phyloP scores from a whole-genome alignment of 2,113 vertebrate genomes.

The Cyanoramphus novaezelandiae region DNA sequence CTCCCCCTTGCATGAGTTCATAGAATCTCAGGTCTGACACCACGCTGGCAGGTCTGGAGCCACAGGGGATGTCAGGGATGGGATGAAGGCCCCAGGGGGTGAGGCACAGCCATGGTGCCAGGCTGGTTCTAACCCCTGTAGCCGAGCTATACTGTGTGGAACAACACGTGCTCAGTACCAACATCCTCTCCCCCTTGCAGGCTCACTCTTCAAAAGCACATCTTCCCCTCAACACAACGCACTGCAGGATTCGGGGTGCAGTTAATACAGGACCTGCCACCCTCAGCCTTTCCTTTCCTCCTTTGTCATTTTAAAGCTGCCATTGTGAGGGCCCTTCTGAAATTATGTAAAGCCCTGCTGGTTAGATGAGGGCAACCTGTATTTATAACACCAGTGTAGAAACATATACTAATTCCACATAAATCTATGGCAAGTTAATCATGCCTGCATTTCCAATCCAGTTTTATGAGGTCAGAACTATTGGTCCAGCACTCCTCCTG shows the following conservation, averaged over 20 bases:
- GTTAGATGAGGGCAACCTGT: slow-evolving; percentile 28
- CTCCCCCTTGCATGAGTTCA: not conserved
- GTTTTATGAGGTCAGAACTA: slow-evolving; percentile 63
- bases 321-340: slow-evolving; percentile 63
- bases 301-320: slow-evolving; percentile 80
- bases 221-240: not conserved
- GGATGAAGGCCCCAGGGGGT: no score
- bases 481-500: not conserved
- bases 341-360: slow-evolving; percentile 32
- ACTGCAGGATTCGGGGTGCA: not conserved
- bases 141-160: accelerated
- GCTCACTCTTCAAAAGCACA: not conserved
- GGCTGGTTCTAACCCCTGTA: not conserved
- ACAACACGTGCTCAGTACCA: accelerated
- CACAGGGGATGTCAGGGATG: accelerated
- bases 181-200: not conserved
- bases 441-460: slow-evolving; percentile 70
- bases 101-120: not conserved
- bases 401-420: slow-evolving; percentile 79
- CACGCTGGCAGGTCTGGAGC: not conserved
- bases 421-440: slow-evolving; percentile 82
- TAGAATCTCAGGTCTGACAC: not conserved
- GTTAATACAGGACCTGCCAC: not conserved
- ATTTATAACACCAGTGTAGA: slow-evolving; percentile 77
- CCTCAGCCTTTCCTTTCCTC: slow-evolving; percentile 36